phyloP scores from a whole-genome alignment of 2,797 vertebrate genomes.

The Betta splendens region DNA sequence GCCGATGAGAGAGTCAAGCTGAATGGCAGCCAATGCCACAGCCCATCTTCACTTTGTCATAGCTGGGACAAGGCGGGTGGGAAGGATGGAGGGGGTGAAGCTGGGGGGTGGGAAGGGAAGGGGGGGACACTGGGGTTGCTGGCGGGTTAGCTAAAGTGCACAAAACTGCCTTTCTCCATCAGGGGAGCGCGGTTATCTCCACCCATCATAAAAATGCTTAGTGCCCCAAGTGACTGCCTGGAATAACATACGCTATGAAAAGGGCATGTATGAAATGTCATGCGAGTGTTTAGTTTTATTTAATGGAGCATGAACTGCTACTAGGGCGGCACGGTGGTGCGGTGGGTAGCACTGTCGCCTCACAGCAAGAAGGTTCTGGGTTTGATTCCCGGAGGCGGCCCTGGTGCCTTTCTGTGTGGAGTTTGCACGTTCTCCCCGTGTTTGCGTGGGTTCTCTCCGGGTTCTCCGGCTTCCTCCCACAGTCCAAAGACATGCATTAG shows the following conservation, averaged over 20 bases:
- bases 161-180: conserved; percentile 45
- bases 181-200: conserved; percentile 37
- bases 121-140: background rate
- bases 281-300: conserved; percentile 63
- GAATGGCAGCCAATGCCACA: conserved; percentile 82
- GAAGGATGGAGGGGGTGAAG: conserved; percentile 1
- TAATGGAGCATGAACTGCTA: conserved; percentile 74
- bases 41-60: conserved; percentile 77
- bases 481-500: too few species aligned
- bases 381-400: too few species aligned
- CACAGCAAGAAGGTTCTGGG: too few species aligned
- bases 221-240: conserved; percentile 58
- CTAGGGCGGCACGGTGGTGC: too few species aligned
- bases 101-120: background rate
- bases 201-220: conserved; percentile 49
- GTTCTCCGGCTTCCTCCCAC: too few species aligned
- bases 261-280: conserved; percentile 63
- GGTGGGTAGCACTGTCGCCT: too few species aligned
- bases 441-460: too few species aligned
- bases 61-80: conserved; percentile 40
- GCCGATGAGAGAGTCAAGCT: conserved; percentile 79
- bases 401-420: too few species aligned
- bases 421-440: too few species aligned
- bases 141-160: conserved; percentile 8
- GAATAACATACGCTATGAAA: conserved; percentile 59